Base-by-base conservation (phyloP, 2,888 invertebrate species). In the Aelia acuminata region DNA sequence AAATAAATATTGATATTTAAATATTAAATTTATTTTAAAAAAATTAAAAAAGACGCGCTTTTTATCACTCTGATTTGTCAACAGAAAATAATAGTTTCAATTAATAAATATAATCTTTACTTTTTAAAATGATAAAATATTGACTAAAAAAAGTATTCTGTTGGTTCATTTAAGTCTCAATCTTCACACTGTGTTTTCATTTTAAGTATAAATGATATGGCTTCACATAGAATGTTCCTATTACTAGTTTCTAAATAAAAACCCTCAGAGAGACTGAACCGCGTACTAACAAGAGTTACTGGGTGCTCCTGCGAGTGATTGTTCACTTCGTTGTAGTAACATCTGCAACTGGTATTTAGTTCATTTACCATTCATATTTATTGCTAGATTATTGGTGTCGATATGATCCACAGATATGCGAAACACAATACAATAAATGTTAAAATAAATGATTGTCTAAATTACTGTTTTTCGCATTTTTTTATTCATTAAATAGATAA, bases 1-100 rank as follows among this genome's bases (percentile, higher is more conserved):
- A 89, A 89, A 90, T 89, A 90, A 90, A 89, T 89, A 88, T 88
- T 89, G 88, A 89, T 90, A 88, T 89, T 88, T 89, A 86, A 57
- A 84, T 85, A 87, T 89, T 89, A 88, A 89, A 89, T 89, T 89
- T 85, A 84, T 63, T 84, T 89, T 87, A 87, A 88, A 88, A 88
- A 88, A 89, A 85, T 89, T 88, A 87, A 89, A 84, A 89, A 89
- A 85, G 87, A 88, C 57, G 84, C 85, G 57, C 88, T 88, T 87
- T 70, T 75, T 88, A 88, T 88, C 88, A 88, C 88, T 88, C 85
- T 88, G 85, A 86, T 86, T 84, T 70, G 84, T 88, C 84, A 89
- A 89, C 87, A 89, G 87, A 89, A 88, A 88, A 88, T 87, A 87
- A 87, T 87, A 87, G 53, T 84, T 80, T 88, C 47, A 87, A 87